Percentiles rank a stretch among this genome's conserved stretches.
Evolutionary conservation across 2,888 invertebrate species (phyloP).

Genomic region (Platynereis dumerilii): DNA sequence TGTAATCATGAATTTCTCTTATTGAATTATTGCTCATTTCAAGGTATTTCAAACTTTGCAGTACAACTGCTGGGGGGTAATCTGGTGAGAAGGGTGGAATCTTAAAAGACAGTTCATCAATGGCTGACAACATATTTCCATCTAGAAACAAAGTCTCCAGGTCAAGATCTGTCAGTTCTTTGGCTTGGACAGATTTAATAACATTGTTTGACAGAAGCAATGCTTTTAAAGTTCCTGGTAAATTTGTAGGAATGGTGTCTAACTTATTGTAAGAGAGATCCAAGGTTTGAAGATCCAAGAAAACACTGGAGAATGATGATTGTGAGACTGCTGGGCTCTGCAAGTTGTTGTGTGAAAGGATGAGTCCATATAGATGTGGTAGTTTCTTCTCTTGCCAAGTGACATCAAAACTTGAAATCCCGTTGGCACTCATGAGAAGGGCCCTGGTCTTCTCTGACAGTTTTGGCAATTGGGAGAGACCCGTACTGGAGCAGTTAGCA

Average conservation of each 20-base stretch:
- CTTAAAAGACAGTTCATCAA: slow-evolving; percentile 5
- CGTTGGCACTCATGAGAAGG: too few species aligned
- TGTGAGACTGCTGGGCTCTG: too few species aligned
- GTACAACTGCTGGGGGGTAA: too few species aligned
- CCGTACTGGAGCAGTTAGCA: too few species aligned
- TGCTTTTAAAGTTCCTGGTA: slow-evolving; percentile 13
- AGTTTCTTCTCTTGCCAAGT: too few species aligned
- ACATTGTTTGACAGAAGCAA: slow-evolving; percentile 21
- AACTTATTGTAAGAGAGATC: slow-evolving; percentile 28
- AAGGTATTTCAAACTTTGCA: slow-evolving; percentile 17
- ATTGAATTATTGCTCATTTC: slow-evolving; percentile 26
- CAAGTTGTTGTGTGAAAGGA: too few species aligned
- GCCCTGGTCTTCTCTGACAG: too few species aligned
- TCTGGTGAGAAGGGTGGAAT: background rate
- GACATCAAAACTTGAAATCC: too few species aligned
- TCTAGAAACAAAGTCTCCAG: slow-evolving; percentile 23
- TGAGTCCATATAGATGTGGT: too few species aligned
- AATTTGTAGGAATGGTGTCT: slow-evolving; percentile 2
- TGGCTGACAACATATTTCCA: slow-evolving; percentile 14
- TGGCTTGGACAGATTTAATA: background rate
- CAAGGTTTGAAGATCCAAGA: slow-evolving; percentile 12
- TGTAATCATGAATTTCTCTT: background rate
- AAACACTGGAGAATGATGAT: background rate
- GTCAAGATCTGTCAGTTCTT: background rate
- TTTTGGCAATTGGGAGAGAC: too few species aligned